Evolutionary conservation across 1,140 invertebrate species (phyloP).

Genomic region (Bombyx mori): DNA sequence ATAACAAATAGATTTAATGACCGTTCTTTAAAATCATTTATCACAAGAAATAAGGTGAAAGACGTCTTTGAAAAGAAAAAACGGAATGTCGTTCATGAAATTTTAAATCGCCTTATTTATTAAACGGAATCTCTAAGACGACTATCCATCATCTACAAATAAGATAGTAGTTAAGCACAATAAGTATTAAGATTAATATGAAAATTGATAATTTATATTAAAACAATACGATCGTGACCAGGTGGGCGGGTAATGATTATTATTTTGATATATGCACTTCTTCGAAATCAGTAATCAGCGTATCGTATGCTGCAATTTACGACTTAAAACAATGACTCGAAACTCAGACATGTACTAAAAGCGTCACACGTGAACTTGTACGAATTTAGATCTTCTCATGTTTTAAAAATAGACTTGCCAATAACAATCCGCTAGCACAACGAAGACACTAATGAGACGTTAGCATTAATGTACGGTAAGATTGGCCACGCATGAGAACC

Average conservation of each 20-base stretch:
- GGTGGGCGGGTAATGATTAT: too few relatives aligned
- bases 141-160: too few relatives aligned
- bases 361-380: slow-evolving; percentile 7
- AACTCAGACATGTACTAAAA: slow-evolving; percentile 8
- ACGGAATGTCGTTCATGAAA: slow-evolving; percentile 2
- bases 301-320: slow-evolving; percentile 2
- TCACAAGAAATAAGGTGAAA: slow-evolving; percentile 20
- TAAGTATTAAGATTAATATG: too few relatives aligned
- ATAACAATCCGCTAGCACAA: slow-evolving; percentile 37
- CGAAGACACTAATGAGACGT: slow-evolving; percentile 47
- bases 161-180: too few relatives aligned
- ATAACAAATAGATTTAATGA: slow-evolving; percentile 26
- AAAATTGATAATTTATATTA: too few relatives aligned
- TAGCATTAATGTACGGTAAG: slow-evolving; percentile 29
- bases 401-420: slow-evolving; percentile 36
- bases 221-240: too few relatives aligned
- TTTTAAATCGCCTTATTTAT: not conserved
- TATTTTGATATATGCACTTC: too few relatives aligned
- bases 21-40: slow-evolving; percentile 25
- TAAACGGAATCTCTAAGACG: too few relatives aligned
- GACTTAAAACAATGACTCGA: slow-evolving; percentile 18
- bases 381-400: slow-evolving; percentile 15
- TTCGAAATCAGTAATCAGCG: too few relatives aligned
- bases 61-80: not conserved
- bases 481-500: slow-evolving; percentile 31